Conservation (phyloP, 1,140 invertebrate genomes). For the Drosophila oshimai region DNA sequence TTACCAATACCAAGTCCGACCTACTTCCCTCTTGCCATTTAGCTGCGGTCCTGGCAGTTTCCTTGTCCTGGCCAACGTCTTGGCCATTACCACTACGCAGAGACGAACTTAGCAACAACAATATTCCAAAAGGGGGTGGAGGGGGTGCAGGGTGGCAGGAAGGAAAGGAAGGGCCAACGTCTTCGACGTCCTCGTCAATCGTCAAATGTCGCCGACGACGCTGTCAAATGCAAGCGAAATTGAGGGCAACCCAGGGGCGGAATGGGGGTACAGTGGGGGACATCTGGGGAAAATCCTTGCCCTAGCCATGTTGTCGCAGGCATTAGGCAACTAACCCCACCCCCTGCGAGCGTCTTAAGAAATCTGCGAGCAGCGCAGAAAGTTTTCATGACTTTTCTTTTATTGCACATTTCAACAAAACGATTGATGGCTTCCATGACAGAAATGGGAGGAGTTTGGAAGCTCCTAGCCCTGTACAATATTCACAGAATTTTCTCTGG, state of each 20-base stretch:
- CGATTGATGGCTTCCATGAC: conserved; percentile 82
- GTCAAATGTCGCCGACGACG: conserved; percentile 79
- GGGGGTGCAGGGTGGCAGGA: neutral
- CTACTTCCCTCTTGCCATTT: neutral
- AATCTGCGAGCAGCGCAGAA: conserved; percentile 78
- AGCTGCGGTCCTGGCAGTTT: conserved; percentile 1
- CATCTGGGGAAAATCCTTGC: conserved; percentile 4
- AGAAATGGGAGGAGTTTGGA: conserved; percentile 26
- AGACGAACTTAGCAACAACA: conserved; percentile 38
- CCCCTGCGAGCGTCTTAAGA: conserved; percentile 27
- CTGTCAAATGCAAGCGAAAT: conserved; percentile 77
- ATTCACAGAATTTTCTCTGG: conserved; percentile 72
- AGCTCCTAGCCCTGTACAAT: conserved; percentile 35
- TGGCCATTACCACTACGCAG: conserved; percentile 59
- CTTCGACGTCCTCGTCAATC: conserved; percentile 81
- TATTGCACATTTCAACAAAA: conserved; percentile 83
- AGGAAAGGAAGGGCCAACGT: conserved; percentile 5
- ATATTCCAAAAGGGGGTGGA: neutral
- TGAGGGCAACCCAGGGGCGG: conserved; percentile 27
- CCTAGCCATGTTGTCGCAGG: conserved; percentile 68
- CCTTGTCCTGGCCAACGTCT: conserved; percentile 36
- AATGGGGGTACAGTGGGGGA: conserved; percentile 13
- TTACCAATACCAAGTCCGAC: too few species aligned
- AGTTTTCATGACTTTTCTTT: conserved; percentile 83
- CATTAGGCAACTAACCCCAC: conserved; percentile 65